These are phyloP conservation scores for Actenoides hombroni DNA, from an alignment of 2,113 vertebrate species.

Conservation along the genomic window DNA sequence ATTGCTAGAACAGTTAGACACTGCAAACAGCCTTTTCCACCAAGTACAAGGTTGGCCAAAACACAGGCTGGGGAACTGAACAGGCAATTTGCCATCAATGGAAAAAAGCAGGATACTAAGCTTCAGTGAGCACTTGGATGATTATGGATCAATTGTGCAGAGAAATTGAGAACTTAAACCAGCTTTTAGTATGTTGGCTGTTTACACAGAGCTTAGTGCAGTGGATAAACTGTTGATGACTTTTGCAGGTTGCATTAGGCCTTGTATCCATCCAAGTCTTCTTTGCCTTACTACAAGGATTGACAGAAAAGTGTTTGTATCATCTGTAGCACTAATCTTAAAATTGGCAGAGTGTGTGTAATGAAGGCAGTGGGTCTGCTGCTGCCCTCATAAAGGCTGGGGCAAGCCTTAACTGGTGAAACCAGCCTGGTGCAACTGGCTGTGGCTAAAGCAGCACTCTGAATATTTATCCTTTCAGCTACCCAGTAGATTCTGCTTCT, in stretches of 20 bases:
- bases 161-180: not conserved
- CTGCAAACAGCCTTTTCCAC: slow-evolving; percentile 7
- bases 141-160: not conserved
- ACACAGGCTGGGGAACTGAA: not conserved
- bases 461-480: not conserved
- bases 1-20: not conserved
- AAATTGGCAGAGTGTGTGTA: not conserved
- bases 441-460: not conserved
- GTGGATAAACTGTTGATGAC: not conserved
- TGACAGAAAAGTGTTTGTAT: not conserved
- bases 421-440: not conserved
- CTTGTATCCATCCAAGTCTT: not conserved
- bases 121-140: not conserved
- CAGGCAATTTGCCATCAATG: not conserved
- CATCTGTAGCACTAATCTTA: not conserved
- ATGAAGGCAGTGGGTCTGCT: not conserved
- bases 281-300: not conserved
- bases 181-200: not conserved
- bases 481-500: not conserved
- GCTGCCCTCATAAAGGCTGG: not conserved
- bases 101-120: not conserved
- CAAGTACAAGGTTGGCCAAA: not conserved
- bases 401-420: not conserved
- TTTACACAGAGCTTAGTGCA: not conserved
- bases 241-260: not conserved